Conservation (phyloP, 2,797 vertebrate species). For the Sebastes elongatus region DNA sequence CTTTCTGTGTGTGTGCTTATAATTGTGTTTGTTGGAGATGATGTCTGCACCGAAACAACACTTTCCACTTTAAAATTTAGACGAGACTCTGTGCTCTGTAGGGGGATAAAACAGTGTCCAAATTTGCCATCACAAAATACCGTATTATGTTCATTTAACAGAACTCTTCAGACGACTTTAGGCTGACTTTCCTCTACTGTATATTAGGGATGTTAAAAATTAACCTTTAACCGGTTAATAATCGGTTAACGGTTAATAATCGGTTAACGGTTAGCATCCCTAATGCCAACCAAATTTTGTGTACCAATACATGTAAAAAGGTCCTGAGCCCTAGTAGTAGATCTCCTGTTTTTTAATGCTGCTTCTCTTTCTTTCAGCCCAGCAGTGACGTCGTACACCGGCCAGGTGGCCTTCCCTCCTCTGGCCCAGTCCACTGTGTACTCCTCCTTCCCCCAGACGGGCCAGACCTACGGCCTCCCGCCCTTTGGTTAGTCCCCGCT, state of each 20-base stretch:
- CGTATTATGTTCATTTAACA: background rate
- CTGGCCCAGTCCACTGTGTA: constrained; percentile 92
- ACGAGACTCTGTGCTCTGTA: background rate
- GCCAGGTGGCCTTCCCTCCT: constrained; percentile 89
- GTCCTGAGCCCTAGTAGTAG: background rate
- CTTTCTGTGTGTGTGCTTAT: too few species aligned
- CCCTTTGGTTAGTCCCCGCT: constrained; percentile 90
- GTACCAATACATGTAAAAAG: background rate
- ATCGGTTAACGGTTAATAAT: too few species aligned
- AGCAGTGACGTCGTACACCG: constrained; percentile 87
- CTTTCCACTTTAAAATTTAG: rapidly evolving
- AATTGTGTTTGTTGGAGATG: too few species aligned
- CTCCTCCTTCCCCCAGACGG: constrained; percentile 91
- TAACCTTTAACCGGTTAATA: too few species aligned
- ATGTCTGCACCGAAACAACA: too few species aligned
- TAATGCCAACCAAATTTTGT: too few species aligned
- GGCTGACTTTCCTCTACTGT: background rate
- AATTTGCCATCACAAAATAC: background rate
- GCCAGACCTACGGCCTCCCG: constrained; percentile 95
- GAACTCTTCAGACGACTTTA: background rate
- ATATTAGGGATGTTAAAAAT: too few species aligned
- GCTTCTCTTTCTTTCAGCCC: constrained; percentile 77
- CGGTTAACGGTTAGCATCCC: too few species aligned
- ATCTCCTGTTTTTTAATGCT: background rate
- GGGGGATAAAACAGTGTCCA: background rate